Conservation (phyloP, 2,888 invertebrate species). For the Beris morrisii region DNA sequence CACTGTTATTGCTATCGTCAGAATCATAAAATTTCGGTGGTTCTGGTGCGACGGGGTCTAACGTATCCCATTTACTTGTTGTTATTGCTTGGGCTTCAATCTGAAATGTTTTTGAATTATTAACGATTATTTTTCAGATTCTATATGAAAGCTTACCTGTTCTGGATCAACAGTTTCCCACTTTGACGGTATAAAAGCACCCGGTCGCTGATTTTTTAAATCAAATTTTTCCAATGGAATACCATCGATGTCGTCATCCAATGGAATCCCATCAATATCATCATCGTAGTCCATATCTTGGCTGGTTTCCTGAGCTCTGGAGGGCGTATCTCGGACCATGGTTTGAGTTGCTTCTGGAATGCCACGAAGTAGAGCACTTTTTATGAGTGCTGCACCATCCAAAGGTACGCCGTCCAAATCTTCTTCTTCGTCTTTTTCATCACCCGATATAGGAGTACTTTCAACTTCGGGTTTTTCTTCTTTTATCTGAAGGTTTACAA, state of each 20-base stretch:
- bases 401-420: slow-evolving; percentile 75
- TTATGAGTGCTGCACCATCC: slow-evolving; percentile 79
- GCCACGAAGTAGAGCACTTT: slow-evolving; percentile 64
- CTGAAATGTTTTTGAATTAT: slow-evolving; percentile 37
- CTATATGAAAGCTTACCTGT: slow-evolving; percentile 56
- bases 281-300: slow-evolving; percentile 56
- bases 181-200: slow-evolving; percentile 86
- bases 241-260: slow-evolving; percentile 78
- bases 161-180: slow-evolving; percentile 97
- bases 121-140: not conserved
- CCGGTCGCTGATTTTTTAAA: slow-evolving; percentile 50
- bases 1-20: slow-evolving; percentile 47
- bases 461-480: slow-evolving; percentile 53
- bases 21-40: slow-evolving; percentile 53
- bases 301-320: slow-evolving; percentile 40
- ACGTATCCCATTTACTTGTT: slow-evolving; percentile 84
- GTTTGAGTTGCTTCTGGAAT: slow-evolving; percentile 48
- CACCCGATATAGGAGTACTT: slow-evolving; percentile 58
- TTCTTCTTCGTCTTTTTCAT: slow-evolving; percentile 64
- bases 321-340: slow-evolving; percentile 50
- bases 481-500: slow-evolving; percentile 41
- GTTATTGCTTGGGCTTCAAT: slow-evolving; percentile 81
- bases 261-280: slow-evolving; percentile 71
- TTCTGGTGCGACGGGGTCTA: slow-evolving; percentile 60
- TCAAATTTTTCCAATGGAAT: slow-evolving; percentile 63